Evolutionary conservation across 2,888 invertebrate species (phyloP), one percentile per base, ranked within the genome.

Genomic region (Microctonus brassicae): DNA sequence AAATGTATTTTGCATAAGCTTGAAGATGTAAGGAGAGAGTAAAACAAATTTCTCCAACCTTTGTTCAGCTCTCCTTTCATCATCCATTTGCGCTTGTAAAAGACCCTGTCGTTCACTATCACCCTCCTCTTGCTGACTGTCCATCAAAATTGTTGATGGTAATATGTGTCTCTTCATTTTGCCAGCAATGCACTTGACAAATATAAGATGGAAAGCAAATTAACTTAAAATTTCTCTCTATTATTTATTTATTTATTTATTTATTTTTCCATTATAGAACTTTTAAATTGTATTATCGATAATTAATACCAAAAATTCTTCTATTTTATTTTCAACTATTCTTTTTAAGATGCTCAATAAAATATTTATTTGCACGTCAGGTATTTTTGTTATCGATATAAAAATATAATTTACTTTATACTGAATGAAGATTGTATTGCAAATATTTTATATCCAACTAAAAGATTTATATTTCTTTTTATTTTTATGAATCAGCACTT

Each of bases 151-250:
- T 72, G 72, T 76, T 39, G 79, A 81, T 70, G 79, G 79, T 69
- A 87, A 78, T 79, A 85, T 82, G 76, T 86, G 83, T 75, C 78
- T 84, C 74, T 86, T 87, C 83, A 84, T 82, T 73, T 86, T 86
- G 42, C 85, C 85, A 29, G 84, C 85, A 69, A 86, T 82, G 26
- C 79, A 79, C 87, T 20, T n/a, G 39, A 63, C 20, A n/a, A 60
- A 52, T 39, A 34, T 53, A 52, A 70, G 9, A 36, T 10, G 13
- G 22, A 5, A 20, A 22, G 3, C 24, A 13, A 39, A 68, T 24
- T 42, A 62, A 65, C 57, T 58, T 66, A 65, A 47, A 60, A 62
- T 60, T 57, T 63, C 11, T 42, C 10, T 42, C 3, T 42, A 6
- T 42, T 42, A 3, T 42, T 13, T 11, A 6, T 13, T 42, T 10